Evolutionary conservation across 2,797 vertebrate species (phyloP).

Genomic region (Sebastes glaucus): DNA sequence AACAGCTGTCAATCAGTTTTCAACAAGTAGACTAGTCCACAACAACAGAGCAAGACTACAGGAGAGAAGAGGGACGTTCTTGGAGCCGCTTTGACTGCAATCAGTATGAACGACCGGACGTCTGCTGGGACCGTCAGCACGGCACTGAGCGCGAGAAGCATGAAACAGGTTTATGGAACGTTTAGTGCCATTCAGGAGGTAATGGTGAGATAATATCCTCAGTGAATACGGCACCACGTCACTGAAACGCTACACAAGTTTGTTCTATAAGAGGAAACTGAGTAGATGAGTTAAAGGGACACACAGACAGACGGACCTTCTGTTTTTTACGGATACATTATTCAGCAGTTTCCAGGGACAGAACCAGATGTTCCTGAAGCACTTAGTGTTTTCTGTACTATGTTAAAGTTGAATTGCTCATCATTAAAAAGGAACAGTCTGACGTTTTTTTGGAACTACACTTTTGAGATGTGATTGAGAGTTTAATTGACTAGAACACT

Average conservation of each 20-base stretch:
- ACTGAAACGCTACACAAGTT: background rate
- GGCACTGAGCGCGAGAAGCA: background rate
- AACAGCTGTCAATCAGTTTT: too few relatives aligned
- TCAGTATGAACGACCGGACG: too few relatives aligned
- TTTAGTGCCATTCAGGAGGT: background rate
- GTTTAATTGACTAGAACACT: background rate
- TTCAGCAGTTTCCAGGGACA: background rate
- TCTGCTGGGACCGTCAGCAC: background rate
- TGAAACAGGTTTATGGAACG: background rate
- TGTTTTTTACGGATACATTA: background rate
- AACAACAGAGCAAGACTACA: too few relatives aligned
- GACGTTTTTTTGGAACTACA: background rate
- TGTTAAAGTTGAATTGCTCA: background rate
- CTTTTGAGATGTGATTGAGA: background rate
- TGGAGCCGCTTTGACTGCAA: too few relatives aligned
- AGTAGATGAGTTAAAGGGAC: background rate
- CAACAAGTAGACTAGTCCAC: too few relatives aligned
- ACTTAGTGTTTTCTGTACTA: background rate
- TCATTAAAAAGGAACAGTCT: background rate
- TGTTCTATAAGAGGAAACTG: background rate
- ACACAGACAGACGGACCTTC: background rate
- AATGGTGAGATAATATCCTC: background rate
- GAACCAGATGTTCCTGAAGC: background rate
- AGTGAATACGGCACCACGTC: background rate
- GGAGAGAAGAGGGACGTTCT: too few relatives aligned